These are phyloP conservation scores for Cottoperca gobio DNA, from an alignment of 2,797 vertebrate genomes.

Conservation along the genomic window DNA sequence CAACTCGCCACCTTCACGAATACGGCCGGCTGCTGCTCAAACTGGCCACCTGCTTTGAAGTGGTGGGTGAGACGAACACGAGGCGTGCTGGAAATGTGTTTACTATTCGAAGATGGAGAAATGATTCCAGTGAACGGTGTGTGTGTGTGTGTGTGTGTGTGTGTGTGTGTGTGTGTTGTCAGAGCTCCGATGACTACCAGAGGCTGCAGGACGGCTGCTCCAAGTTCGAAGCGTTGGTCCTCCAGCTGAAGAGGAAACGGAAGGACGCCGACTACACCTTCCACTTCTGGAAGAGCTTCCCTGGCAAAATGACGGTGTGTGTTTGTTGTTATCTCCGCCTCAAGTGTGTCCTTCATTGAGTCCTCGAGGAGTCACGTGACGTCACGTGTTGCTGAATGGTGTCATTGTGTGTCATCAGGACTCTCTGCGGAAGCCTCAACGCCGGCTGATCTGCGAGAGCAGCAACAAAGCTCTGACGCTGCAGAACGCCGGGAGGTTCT, in stretches of 20 bases:
- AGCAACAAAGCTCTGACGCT: conserved; percentile 92
- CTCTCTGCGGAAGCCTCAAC: conserved; percentile 90
- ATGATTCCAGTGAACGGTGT: too few relatives aligned
- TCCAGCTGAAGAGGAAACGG: conserved; percentile 90
- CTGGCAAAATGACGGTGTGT: conserved; percentile 99
- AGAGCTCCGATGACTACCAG: conserved; percentile 92
- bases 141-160: too few relatives aligned
- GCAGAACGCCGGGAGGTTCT: conserved; percentile 95
- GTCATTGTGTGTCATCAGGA: conserved; percentile 80
- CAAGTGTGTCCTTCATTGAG: too few relatives aligned
- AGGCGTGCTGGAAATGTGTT: too few relatives aligned
- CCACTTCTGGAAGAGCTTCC: conserved; percentile 98
- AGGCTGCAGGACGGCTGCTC: conserved; percentile 92
- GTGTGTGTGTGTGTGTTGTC: conserved; percentile 12
- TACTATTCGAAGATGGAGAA: too few relatives aligned
- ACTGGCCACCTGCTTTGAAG: conserved; percentile 94
- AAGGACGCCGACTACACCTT: conserved; percentile 94
- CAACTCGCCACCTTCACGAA: conserved; percentile 88
- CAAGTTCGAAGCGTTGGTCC: conserved; percentile 89
- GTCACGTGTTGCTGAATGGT: neutral
- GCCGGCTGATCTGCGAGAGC: conserved; percentile 95
- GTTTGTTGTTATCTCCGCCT: too few relatives aligned
- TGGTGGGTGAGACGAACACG: conserved; percentile 84
- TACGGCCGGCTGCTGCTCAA: conserved; percentile 93
- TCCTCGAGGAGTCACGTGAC: neutral